Percentiles rank a stretch among this genome's conserved stretches.
These are phyloP conservation scores for Lichenostomus cassidix DNA, from an alignment of 2,113 vertebrate species.

Conservation along the genomic window DNA sequence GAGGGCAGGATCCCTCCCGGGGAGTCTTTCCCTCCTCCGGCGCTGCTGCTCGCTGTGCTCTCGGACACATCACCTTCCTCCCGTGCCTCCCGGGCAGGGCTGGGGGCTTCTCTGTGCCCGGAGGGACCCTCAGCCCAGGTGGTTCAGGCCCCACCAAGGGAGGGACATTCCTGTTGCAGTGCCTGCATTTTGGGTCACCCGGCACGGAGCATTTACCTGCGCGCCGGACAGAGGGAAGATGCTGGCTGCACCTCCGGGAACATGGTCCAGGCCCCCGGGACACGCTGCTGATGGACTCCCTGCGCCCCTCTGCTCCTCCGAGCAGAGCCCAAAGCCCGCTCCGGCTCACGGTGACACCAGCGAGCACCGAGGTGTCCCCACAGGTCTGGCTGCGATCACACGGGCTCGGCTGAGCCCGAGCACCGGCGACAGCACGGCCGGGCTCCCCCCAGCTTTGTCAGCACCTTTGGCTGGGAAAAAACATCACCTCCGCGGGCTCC, in stretches of 20 bases:
- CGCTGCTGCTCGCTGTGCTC: not conserved
- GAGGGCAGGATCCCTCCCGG: not conserved
- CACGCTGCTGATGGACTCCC: not conserved
- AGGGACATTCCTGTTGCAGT: not conserved
- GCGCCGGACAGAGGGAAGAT: accelerated
- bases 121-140: not conserved
- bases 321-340: accelerated
- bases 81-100: not conserved
- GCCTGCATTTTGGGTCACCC: not conserved
- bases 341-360: not conserved
- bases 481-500: not conserved
- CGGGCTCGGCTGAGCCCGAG: not conserved
- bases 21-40: not conserved
- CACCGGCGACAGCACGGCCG: accelerated
- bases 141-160: not conserved
- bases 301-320: not conserved
- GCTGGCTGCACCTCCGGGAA: not conserved
- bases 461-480: not conserved
- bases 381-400: not conserved
- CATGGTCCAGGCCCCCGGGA: not conserved
- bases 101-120: not conserved
- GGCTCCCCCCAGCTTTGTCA: not conserved
- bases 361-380: not conserved
- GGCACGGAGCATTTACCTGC: not conserved
- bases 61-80: not conserved